Base-by-base conservation (phyloP, 1,140 invertebrate genomes). In the Nasonia vitripennis region DNA sequence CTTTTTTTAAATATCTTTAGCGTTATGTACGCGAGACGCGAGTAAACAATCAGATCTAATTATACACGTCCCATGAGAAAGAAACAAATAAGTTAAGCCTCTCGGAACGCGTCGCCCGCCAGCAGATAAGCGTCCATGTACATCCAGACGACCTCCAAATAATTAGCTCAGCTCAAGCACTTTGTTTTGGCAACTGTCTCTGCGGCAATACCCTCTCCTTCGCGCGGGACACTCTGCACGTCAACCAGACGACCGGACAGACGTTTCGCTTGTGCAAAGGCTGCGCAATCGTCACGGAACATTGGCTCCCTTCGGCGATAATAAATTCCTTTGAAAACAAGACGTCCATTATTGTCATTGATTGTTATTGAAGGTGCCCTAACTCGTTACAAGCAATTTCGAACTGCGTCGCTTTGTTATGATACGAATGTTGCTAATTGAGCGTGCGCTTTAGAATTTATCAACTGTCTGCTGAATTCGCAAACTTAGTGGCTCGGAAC, bases 291-390 rank as follows among this genome's bases (percentile, higher is more conserved):
- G 78, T 85, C 45, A 80, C 78, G 70, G 34, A 67, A 85, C 83
- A 81, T 85, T 67, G 78, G 78, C 34, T 45, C 70, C 78, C 67
- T 73, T 80, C 68, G 41, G 45, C 41, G 78, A 84, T 85, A 85
- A 85, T 85, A 80, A 80, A 80, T 80, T 80, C 78, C 27, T 67
- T 75, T 68, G 48, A 80, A 67, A 74, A 62, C 48, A 80, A 80
- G 34, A 80, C 68, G 27, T 31, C 45, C 82, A 70, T 83, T 84
- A 73, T 79, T 80, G 73, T 79, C 83, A 84, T 84, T 84, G 83
- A 85, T 85, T 85, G 31, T 85, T 85, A 80, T 80, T 20, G 70
- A 48, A 80, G 78, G 78, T 85, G 51, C 70, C n/a, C 70, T 14
- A 79, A 10, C 20, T 75, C 51, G 51, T 74, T 80, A 80, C 34